phyloP scores from a whole-genome alignment of 2,888 invertebrate species.

The Pocota personata region DNA sequence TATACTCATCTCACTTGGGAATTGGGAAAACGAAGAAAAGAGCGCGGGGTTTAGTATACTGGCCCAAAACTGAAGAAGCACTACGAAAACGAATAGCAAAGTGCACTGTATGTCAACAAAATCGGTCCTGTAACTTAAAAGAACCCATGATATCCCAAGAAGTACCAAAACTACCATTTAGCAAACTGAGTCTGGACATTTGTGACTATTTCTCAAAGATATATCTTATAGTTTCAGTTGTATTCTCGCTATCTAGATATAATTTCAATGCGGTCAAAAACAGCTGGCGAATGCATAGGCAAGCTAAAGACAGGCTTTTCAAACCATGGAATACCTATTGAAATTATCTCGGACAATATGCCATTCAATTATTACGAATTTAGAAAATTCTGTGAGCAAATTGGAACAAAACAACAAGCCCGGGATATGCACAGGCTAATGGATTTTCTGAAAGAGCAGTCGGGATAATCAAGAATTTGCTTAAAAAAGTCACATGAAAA shows the following conservation, averaged over 20 bases:
- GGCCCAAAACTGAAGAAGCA: too few species aligned
- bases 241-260: constrained; percentile 71
- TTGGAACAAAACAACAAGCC: constrained; percentile 48
- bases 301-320: constrained; percentile 65
- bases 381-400: too few species aligned
- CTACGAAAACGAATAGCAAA: too few species aligned
- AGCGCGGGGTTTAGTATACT: too few species aligned
- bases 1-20: constrained; percentile 74
- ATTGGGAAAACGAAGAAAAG: too few species aligned
- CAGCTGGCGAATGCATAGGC: constrained; percentile 54
- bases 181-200: too few species aligned
- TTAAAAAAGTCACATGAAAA: constrained; percentile 43
- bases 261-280: constrained; percentile 59
- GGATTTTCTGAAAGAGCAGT: constrained; percentile 65
- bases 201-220: too few species aligned
- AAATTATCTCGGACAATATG: constrained; percentile 64
- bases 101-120: too few species aligned
- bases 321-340: constrained; percentile 63
- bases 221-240: too few species aligned
- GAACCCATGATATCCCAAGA: too few species aligned
- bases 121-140: too few species aligned
- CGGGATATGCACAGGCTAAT: constrained; percentile 58
- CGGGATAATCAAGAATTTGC: constrained; percentile 44
- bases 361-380: constrained; percentile 52
- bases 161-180: too few species aligned